phyloP scores from a whole-genome alignment of 2,888 invertebrate genomes.

The Ophion obscuratus region DNA sequence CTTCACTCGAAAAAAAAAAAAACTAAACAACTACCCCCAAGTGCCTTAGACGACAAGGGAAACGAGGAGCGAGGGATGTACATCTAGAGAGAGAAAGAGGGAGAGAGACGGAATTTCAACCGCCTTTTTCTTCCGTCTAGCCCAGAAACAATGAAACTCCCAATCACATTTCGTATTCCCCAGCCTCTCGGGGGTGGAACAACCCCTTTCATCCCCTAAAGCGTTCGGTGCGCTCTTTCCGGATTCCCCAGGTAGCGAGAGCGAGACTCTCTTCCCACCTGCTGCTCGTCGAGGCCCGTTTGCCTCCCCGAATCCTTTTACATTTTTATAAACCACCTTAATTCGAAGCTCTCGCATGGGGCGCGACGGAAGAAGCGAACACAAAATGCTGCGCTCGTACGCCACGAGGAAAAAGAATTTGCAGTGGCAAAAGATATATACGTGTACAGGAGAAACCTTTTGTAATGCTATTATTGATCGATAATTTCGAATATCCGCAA shows the following conservation, averaged over 20 bases:
- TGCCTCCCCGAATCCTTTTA: conserved; percentile 75
- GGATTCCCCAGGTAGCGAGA: conserved; percentile 66
- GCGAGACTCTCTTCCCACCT: conserved; percentile 60
- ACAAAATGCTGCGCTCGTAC: conserved; percentile 49
- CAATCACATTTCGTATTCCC: conserved; percentile 81
- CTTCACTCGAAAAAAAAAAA: conserved; percentile 79
- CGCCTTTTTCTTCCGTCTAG: conserved; percentile 52
- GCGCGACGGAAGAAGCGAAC: conserved; percentile 47
- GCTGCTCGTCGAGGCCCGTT: conserved; percentile 69
- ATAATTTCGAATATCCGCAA: not conserved
- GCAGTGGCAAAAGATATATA: not conserved
- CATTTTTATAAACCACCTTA: conserved; percentile 79
- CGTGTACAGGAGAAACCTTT: not conserved
- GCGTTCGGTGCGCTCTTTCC: conserved; percentile 52
- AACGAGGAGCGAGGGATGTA: not conserved
- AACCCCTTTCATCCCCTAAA: conserved; percentile 64
- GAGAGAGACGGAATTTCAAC: conserved; percentile 20
- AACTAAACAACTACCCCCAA: conserved; percentile 71
- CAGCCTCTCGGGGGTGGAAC: conserved; percentile 55
- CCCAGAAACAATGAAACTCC: conserved; percentile 78
- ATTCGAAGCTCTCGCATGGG: conserved; percentile 70
- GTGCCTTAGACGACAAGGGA: conserved; percentile 30
- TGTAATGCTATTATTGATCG: not conserved
- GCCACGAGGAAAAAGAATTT: not conserved
- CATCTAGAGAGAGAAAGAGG: not conserved